These are phyloP conservation scores for Catostomus latipinnis DNA, from an alignment of 2,797 vertebrate genomes.

Conservation along the genomic window DNA sequence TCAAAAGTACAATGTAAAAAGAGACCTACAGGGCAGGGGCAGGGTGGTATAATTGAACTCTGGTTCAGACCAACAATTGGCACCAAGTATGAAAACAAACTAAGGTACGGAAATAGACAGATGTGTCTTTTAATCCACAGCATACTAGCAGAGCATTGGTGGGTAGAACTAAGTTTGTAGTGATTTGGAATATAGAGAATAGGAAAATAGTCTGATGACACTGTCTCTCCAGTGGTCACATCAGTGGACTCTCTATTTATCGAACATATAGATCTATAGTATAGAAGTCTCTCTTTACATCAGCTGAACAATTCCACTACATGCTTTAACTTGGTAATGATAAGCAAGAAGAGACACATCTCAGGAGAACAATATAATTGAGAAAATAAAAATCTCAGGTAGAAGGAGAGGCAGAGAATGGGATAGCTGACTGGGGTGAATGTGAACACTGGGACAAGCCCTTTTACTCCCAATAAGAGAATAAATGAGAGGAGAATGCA, in stretches of 20 bases:
- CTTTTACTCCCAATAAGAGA: slow-evolving; percentile 31
- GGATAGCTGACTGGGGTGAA: slow-evolving; percentile 7
- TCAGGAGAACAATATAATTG: slow-evolving; percentile 15
- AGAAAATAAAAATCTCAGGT: neutral
- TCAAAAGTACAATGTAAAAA: no score
- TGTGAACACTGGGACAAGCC: slow-evolving; percentile 28
- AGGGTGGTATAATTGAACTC: no score
- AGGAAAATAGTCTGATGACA: neutral
- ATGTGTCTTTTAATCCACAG: neutral
- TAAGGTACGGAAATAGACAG: neutral
- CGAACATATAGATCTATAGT: neutral
- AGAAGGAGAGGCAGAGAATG: neutral
- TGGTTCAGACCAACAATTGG: no score
- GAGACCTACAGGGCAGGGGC: no score
- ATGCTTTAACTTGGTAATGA: slow-evolving; percentile 8
- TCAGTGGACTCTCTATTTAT: neutral
- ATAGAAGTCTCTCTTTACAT: neutral
- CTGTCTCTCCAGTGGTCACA: neutral
- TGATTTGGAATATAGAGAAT: neutral
- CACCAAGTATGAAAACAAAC: no score
- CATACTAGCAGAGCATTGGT: neutral
- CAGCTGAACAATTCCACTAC: neutral
- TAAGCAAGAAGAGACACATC: slow-evolving; percentile 26
- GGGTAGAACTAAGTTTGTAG: neutral
- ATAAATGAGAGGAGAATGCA: slow-evolving; percentile 54